Evolutionary conservation across 2,888 invertebrate species (phyloP).

Genomic region (Odontocerum albicorne): DNA sequence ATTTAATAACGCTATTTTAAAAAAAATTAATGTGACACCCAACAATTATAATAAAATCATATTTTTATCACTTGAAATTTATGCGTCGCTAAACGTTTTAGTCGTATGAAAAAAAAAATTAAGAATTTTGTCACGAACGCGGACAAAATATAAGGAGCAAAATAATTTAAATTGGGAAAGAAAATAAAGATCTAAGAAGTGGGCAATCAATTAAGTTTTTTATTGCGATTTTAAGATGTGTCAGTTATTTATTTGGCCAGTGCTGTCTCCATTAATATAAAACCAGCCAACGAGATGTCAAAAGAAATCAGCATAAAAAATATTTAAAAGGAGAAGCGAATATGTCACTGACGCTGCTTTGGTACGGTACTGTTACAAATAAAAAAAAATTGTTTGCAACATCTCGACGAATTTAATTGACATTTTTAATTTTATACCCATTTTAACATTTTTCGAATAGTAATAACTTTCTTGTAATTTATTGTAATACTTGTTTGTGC

Average conservation of each 20-base stretch:
- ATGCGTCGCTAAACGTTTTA: background rate
- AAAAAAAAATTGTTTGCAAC: too few relatives aligned
- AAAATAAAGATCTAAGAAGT: conserved; percentile 3
- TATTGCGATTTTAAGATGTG: conserved; percentile 19
- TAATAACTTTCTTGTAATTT: too few relatives aligned
- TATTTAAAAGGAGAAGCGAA: conserved; percentile 6
- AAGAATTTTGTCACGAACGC: too few relatives aligned
- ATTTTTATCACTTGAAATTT: background rate
- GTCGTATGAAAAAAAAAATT: too few relatives aligned
- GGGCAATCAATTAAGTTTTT: conserved; percentile 19
- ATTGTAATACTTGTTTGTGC: too few relatives aligned
- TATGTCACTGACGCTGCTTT: too few relatives aligned
- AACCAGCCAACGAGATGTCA: conserved; percentile 20
- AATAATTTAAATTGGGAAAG: background rate
- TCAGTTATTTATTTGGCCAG: conserved; percentile 12
- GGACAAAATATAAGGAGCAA: too few relatives aligned
- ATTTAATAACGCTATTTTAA: too few relatives aligned
- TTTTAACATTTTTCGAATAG: too few relatives aligned
- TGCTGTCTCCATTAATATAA: conserved; percentile 20
- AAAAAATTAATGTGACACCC: background rate
- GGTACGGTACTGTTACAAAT: background rate
- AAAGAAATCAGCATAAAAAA: conserved; percentile 21
- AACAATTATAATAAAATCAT: conserved; percentile 4
- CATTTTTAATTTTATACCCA: too few relatives aligned
- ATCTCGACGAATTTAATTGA: too few relatives aligned